Evolutionary conservation across 2,888 invertebrate species (phyloP).

Genomic region (Himalopsyche anomala): DNA sequence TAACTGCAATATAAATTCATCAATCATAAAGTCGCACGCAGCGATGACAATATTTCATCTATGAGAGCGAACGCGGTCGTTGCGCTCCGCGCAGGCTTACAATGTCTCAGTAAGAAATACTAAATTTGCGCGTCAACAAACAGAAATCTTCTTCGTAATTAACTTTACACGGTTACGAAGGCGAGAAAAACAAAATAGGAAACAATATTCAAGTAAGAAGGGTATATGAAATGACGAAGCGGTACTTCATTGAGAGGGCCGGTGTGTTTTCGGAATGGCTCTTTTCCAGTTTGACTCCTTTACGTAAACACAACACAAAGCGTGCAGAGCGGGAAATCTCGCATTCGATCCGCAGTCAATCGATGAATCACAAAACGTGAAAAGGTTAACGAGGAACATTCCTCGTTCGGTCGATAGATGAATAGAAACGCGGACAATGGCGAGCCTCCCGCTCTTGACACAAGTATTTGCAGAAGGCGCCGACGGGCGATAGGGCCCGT

Average conservation of each 20-base stretch:
- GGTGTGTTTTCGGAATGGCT: slow-evolving; percentile 93
- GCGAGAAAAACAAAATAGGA: slow-evolving; percentile 20
- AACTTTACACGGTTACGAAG: slow-evolving; percentile 38
- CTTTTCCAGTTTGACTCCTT: slow-evolving; percentile 88
- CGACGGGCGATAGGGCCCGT: background rate
- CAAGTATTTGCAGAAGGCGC: slow-evolving; percentile 64
- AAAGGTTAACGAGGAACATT: slow-evolving; percentile 28
- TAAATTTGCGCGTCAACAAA: slow-evolving; percentile 14
- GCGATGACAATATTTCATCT: slow-evolving; percentile 8
- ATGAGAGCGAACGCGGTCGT: background rate
- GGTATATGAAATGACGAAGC: slow-evolving; percentile 36
- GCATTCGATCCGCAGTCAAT: slow-evolving; percentile 14
- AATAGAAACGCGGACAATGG: background rate
- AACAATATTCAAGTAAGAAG: slow-evolving; percentile 29
- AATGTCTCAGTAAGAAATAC: background rate
- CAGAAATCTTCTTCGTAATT: background rate
- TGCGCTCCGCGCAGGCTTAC: background rate
- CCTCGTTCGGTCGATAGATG: slow-evolving; percentile 36
- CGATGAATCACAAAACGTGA: background rate
- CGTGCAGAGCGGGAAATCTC: slow-evolving; percentile 72
- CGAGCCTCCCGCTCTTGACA: slow-evolving; percentile 44
- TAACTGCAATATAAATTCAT: slow-evolving; percentile 49
- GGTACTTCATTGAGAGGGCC: slow-evolving; percentile 74
- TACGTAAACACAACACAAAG: slow-evolving; percentile 93
- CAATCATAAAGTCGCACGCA: slow-evolving; percentile 33